A percentile compares a stretch with the other conserved stretches of the same genome.
These are phyloP conservation scores for Spialia ferax DNA, from an alignment of 2,888 invertebrate genomes.

Conservation along the genomic window DNA sequence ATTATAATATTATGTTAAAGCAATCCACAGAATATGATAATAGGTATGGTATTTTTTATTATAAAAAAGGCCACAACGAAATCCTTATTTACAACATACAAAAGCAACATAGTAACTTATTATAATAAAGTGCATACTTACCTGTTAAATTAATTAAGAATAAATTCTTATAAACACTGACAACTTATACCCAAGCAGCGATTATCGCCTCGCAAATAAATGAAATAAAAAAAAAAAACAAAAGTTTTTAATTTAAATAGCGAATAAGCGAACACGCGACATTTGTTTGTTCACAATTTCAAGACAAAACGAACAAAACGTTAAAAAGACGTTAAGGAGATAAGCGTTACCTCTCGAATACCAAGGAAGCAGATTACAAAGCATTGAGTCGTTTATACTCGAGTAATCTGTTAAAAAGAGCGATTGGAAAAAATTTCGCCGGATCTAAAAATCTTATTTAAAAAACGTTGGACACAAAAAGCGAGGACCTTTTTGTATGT, in stretches of 20 bases:
- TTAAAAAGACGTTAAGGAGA: constrained; percentile 66
- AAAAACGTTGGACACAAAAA: constrained; percentile 65
- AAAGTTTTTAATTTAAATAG: constrained; percentile 58
- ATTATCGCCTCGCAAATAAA: constrained; percentile 59
- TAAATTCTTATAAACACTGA: constrained; percentile 68
- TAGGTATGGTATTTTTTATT: no score
- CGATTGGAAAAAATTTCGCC: constrained; percentile 64
- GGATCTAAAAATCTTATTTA: constrained; percentile 60
- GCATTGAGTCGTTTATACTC: constrained; percentile 63
- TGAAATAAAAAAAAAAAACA: constrained; percentile 56
- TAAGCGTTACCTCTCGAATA: constrained; percentile 67
- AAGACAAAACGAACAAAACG: constrained; percentile 70
- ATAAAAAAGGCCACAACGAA: constrained; percentile 16
- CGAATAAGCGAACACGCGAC: constrained; percentile 72
- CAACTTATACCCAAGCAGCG: constrained; percentile 68
- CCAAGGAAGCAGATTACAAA: constrained; percentile 67
- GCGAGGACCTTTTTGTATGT: constrained; percentile 64
- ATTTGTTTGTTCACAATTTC: constrained; percentile 72
- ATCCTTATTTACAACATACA: constrained; percentile 36
- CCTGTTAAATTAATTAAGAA: constrained; percentile 57
- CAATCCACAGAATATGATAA: no score
- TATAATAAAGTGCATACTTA: constrained; percentile 33
- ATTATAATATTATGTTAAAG: no score
- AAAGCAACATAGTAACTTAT: constrained; percentile 35
- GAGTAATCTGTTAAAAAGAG: constrained; percentile 69